Evolutionary conservation across 2,113 vertebrate genomes (phyloP).

Genomic region (Talpa occidentalis): DNA sequence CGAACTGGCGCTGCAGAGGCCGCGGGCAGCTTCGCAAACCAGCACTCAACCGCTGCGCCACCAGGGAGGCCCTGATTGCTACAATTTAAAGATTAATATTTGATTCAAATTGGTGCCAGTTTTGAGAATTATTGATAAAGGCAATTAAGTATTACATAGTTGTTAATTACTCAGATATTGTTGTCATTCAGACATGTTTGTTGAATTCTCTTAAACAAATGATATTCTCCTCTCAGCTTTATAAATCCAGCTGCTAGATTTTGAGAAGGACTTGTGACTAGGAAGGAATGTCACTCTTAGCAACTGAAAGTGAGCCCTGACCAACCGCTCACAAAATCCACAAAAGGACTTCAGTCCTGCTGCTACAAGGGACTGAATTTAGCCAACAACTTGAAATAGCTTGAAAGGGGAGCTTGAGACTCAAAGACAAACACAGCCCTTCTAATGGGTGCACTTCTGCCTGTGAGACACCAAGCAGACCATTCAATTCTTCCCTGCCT

Average conservation of each 20-base stretch:
- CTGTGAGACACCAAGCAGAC: background rate
- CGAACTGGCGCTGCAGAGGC: no score
- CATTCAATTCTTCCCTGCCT: background rate
- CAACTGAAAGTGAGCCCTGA: background rate
- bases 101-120: background rate
- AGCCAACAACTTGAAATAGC: background rate
- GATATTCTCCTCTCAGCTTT: background rate
- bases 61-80: no score
- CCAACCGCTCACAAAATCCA: background rate
- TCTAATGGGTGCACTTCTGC: background rate
- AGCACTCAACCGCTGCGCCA: no score
- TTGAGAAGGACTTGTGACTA: background rate
- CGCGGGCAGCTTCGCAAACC: no score
- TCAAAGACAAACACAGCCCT: background rate
- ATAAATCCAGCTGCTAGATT: background rate
- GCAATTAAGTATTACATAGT: background rate
- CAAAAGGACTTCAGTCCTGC: background rate
- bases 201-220: background rate
- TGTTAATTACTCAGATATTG: background rate
- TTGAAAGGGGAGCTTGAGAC: background rate
- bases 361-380: background rate
- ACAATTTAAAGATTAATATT: background rate
- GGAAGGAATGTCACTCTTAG: background rate
- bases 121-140: background rate
- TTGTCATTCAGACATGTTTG: background rate